A percentile compares a stretch with the other conserved stretches of the same genome.
Evolutionary conservation across 2,888 invertebrate genomes (phyloP).

Genomic region (Gnatocerus cornutus): DNA sequence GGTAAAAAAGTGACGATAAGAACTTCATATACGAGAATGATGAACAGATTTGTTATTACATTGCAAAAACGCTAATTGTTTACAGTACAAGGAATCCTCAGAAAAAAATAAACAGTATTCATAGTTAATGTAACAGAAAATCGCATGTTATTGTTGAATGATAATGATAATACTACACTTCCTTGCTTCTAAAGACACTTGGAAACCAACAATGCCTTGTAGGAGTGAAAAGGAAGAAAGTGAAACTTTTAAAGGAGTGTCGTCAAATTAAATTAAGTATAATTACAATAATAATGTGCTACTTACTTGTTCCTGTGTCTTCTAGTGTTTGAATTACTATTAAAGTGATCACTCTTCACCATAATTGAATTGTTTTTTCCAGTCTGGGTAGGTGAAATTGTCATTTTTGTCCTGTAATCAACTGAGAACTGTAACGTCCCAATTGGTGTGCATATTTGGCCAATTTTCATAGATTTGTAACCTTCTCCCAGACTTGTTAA

Average conservation of each 20-base stretch:
- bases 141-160: too few species aligned
- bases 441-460: constrained; percentile 89
- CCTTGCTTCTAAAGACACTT: neutral
- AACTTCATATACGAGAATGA: too few species aligned
- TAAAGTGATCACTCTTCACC: constrained; percentile 93
- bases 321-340: constrained; percentile 80
- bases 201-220: too few species aligned
- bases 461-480: constrained; percentile 85
- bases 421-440: constrained; percentile 89
- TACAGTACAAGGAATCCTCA: too few species aligned
- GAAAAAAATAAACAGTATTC: too few species aligned
- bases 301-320: constrained; percentile 77
- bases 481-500: constrained; percentile 85
- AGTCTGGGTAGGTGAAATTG: constrained; percentile 86
- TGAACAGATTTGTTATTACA: too few species aligned
- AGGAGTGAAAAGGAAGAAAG: neutral
- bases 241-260: neutral
- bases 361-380: constrained; percentile 82
- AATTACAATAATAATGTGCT: too few species aligned
- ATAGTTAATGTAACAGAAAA: too few species aligned
- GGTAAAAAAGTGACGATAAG: too few species aligned
- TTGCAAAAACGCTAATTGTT: too few species aligned
- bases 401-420: constrained; percentile 92
- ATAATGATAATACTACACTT: too few species aligned
- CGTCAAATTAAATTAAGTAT: neutral